phyloP scores from a whole-genome alignment of 2,113 vertebrate genomes.

The Bolborhynchus lineola region DNA sequence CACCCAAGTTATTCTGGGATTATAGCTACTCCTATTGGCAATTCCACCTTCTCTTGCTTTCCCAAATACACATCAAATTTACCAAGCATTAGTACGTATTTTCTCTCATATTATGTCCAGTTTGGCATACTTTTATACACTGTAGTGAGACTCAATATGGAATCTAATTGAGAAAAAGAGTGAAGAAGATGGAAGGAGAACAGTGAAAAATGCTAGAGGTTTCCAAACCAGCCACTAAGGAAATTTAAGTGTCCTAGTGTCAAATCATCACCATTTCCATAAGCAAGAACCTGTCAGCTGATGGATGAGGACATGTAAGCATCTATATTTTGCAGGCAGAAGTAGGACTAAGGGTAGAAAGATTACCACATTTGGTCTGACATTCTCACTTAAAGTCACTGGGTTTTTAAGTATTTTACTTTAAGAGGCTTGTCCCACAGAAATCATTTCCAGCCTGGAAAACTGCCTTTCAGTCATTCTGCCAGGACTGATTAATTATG shows the following conservation, averaged over 20 bases:
- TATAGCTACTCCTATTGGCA: neutral
- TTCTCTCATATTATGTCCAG: fast-evolving
- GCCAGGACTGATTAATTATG: neutral
- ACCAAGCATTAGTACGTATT: fast-evolving
- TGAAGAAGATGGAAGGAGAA: neutral
- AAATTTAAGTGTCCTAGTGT: neutral
- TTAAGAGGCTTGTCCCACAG: neutral
- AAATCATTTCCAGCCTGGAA: neutral
- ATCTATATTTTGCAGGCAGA: neutral
- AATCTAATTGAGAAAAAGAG: neutral
- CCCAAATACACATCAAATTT: neutral
- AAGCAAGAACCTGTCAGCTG: conserved; percentile 22
- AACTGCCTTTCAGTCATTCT: neutral
- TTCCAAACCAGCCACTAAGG: neutral
- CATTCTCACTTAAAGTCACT: conserved; percentile 1
- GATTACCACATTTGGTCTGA: neutral
- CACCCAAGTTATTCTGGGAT: fast-evolving
- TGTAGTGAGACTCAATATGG: neutral
- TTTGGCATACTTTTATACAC: neutral
- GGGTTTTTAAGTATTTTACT: neutral
- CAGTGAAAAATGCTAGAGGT: neutral
- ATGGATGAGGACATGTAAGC: neutral
- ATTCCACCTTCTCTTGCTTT: neutral
- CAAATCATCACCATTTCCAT: neutral
- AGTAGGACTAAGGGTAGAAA: neutral